Conservation (phyloP, 2,797 vertebrate genomes). For the Dendrocincla fuliginosa region DNA sequence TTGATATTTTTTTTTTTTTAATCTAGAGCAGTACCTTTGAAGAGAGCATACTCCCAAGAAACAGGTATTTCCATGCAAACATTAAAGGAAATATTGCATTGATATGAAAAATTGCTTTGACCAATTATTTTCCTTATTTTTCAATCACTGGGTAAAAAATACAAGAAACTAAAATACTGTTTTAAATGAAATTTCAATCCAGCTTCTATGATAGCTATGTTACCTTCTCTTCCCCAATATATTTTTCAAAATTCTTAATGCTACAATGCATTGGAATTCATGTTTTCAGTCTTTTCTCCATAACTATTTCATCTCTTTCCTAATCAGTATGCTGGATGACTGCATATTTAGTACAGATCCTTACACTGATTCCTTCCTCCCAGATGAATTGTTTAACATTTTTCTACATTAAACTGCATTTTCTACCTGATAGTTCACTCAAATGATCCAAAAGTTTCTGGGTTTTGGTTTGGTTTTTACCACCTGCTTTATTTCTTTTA, state of each 20-base stretch:
- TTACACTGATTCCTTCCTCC: conserved; percentile 34
- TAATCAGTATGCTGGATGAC: conserved; percentile 50
- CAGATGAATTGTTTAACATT: conserved; percentile 53
- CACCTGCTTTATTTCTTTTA: neutral
- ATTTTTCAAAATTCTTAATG: conserved; percentile 15
- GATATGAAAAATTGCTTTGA: neutral
- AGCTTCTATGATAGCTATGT: neutral
- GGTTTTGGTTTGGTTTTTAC: neutral
- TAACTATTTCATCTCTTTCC: conserved; percentile 18
- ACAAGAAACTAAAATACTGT: neutral
- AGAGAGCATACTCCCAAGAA: neutral
- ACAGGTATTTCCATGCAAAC: neutral
- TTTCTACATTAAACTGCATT: conserved; percentile 50
- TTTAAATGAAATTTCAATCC: neutral
- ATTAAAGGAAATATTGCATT: neutral
- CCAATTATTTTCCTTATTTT: neutral
- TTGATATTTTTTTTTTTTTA: neutral
- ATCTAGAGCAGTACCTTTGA: neutral
- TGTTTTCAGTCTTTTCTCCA: conserved; percentile 35
- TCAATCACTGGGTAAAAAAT: neutral
- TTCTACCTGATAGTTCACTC: conserved; percentile 9
- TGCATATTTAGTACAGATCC: conserved; percentile 41
- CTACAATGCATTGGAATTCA: neutral
- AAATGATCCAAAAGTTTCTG: neutral
- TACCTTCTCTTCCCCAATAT: neutral